Evolutionary conservation across 2,888 invertebrate species (phyloP).

Genomic region (Lasius fuliginosus): DNA sequence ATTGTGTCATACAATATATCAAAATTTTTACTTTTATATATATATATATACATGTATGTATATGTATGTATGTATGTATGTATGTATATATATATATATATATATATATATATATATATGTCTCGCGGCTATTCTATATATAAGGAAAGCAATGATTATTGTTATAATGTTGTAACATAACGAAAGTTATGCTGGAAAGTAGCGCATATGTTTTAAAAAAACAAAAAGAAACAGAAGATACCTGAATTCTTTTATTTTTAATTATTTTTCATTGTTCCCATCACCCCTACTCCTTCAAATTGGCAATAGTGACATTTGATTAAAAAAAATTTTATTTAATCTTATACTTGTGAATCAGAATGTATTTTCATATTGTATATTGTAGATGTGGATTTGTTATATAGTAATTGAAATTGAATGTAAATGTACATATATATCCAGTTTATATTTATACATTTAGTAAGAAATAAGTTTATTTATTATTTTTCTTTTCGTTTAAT

Average conservation of each 20-base stretch:
- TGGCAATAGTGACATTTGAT: conserved; percentile 70
- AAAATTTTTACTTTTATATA: conserved; percentile 55
- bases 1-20: conserved; percentile 39
- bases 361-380: conserved; percentile 55
- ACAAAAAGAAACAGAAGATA: conserved; percentile 53
- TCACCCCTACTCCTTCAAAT: conserved; percentile 72
- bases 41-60: too few species aligned
- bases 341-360: conserved; percentile 66
- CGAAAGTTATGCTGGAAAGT: conserved; percentile 50
- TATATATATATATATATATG: too few species aligned
- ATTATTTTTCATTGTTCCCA: conserved; percentile 75
- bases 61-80: too few species aligned
- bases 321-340: conserved; percentile 62
- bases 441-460: conserved; percentile 1
- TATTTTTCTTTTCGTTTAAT: conserved; percentile 45
- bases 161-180: conserved; percentile 50
- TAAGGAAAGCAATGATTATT: conserved; percentile 46
- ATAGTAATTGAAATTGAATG: not conserved
- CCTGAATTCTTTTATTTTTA: conserved; percentile 69
- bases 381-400: conserved; percentile 27
- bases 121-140: conserved; percentile 34
- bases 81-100: too few species aligned
- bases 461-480: conserved; percentile 26
- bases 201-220: conserved; percentile 59
- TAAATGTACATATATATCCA: not conserved